Evolutionary conservation across 1,140 invertebrate genomes (phyloP).

Genomic region (Hycleus cichorii): DNA sequence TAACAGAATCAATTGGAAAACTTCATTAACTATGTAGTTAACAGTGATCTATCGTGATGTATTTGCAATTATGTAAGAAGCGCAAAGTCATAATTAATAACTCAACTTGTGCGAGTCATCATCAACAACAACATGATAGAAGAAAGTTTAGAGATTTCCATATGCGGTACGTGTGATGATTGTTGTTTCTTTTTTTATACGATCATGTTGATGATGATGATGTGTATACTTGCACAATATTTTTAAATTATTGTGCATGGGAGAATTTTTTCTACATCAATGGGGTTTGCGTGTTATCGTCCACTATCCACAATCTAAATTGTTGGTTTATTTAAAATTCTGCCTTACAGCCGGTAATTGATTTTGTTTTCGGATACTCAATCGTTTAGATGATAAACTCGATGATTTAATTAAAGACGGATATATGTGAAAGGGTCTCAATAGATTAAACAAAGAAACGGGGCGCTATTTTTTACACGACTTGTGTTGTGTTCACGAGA

Average conservation of each 20-base stretch:
- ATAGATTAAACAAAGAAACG: conserved; percentile 10
- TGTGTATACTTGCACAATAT: too few species aligned
- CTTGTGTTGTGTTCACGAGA: not conserved
- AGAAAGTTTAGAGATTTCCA: conserved; percentile 8
- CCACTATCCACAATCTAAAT: not conserved
- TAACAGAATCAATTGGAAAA: too few species aligned
- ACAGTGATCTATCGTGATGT: conserved; percentile 1
- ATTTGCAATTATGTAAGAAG: conserved; percentile 2
- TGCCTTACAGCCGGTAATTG: too few species aligned
- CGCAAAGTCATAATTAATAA: conserved; percentile 13
- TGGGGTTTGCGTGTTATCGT: too few species aligned
- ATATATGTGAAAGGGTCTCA: not conserved
- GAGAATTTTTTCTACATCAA: not conserved
- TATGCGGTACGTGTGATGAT: not conserved
- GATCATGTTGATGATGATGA: too few species aligned
- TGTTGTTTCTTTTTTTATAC: too few species aligned
- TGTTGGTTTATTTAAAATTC: too few species aligned
- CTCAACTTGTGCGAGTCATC: not conserved
- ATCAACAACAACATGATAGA: conserved; percentile 4
- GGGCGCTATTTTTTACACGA: conserved; percentile 1
- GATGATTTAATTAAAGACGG: not conserved
- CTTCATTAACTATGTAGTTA: not conserved
- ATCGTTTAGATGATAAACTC: not conserved
- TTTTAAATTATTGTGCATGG: not conserved
- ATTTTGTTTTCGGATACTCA: not conserved